phyloP scores from a whole-genome alignment of 2,888 invertebrate genomes.

The Sphaerophoria rueppellii region DNA sequence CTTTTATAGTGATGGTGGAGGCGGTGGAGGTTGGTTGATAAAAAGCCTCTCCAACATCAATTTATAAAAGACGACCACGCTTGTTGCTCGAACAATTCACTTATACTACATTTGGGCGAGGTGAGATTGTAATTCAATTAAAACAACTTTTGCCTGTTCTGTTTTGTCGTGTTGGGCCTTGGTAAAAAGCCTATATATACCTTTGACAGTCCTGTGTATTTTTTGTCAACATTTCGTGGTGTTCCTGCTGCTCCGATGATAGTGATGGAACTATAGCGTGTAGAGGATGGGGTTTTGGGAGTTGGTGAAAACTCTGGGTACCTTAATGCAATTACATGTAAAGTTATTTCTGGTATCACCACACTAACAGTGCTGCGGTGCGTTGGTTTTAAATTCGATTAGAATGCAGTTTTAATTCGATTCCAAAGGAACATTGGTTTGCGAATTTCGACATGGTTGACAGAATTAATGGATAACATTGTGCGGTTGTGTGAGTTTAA shows the following conservation, averaged over 20 bases:
- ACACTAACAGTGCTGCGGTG: constrained; percentile 49
- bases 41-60: constrained; percentile 36
- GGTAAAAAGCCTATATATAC: constrained; percentile 41
- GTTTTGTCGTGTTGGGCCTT: constrained; percentile 11
- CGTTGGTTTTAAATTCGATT: constrained; percentile 62
- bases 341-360: constrained; percentile 63
- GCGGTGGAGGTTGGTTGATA: neutral
- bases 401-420: constrained; percentile 69
- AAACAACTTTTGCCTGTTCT: constrained; percentile 58
- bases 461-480: constrained; percentile 46
- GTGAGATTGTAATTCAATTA: constrained; percentile 73
- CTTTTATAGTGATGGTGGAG: constrained; percentile 24
- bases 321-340: constrained; percentile 66
- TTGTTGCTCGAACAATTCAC: constrained; percentile 57
- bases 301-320: constrained; percentile 53
- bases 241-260: neutral
- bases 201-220: neutral
- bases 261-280: neutral
- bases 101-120: constrained; percentile 41
- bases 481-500: neutral
- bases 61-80: constrained; percentile 54
- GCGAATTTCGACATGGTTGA: neutral
- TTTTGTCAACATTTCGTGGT: constrained; percentile 60
- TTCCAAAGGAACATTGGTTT: constrained; percentile 12
- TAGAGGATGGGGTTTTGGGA: neutral